Conservation (phyloP, 2,113 vertebrate genomes). For the Cyrtonyx montezumae region DNA sequence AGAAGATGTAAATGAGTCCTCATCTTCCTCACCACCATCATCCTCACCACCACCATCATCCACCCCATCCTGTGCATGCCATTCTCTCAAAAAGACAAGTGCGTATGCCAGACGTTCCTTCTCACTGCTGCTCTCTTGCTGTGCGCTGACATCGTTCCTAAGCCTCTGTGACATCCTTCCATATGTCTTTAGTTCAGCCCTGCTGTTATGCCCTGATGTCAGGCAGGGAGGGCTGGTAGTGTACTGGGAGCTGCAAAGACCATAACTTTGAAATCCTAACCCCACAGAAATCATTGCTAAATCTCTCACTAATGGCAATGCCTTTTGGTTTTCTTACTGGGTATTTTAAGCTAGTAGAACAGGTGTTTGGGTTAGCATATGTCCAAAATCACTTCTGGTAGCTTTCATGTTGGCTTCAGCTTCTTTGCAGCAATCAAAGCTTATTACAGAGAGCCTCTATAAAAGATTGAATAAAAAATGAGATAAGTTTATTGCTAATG, state of each 20-base stretch:
- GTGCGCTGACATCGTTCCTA: slow-evolving; percentile 42
- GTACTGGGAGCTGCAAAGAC: background rate
- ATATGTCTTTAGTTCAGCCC: background rate
- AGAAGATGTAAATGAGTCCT: slow-evolving; percentile 69
- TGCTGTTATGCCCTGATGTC: background rate
- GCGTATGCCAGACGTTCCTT: slow-evolving; percentile 78
- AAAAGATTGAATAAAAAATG: background rate
- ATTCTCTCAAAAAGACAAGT: slow-evolving; percentile 80
- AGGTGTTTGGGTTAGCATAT: background rate
- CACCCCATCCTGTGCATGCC: slow-evolving; percentile 81
- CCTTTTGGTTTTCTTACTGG: background rate
- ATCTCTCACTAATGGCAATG: background rate
- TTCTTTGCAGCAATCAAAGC: background rate
- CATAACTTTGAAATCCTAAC: background rate
- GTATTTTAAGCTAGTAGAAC: background rate
- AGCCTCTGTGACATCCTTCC: background rate
- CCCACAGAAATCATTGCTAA: background rate
- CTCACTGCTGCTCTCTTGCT: slow-evolving; percentile 3
- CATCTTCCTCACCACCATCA: slow-evolving; percentile 73
- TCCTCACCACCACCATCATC: slow-evolving; percentile 74
- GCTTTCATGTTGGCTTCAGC: slow-evolving; percentile 20
- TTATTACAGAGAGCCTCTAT: background rate
- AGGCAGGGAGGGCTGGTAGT: background rate
- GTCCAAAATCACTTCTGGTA: background rate
- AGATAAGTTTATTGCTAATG: background rate